These are phyloP conservation scores for Macroglossus sobrinus DNA, from an alignment of 2,113 vertebrate genomes.

Conservation along the genomic window DNA sequence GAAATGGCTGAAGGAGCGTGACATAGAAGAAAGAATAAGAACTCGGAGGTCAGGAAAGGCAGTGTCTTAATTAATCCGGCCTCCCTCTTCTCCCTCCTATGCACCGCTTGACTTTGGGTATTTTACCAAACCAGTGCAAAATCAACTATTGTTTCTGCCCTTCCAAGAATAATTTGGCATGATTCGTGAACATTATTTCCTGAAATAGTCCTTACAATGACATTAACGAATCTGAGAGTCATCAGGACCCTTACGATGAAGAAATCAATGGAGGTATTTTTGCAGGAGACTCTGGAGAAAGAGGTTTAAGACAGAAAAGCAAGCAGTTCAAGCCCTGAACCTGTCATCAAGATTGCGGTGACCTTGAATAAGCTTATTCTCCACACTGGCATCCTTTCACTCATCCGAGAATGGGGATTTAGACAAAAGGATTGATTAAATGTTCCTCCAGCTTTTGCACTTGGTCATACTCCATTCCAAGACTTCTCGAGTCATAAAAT, in stretches of 20 bases:
- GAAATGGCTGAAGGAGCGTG: background rate
- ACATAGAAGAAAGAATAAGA: background rate
- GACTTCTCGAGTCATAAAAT: background rate
- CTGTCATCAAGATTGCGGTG: background rate
- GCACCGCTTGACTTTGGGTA: background rate
- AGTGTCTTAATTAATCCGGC: conserved; percentile 21
- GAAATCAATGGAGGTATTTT: background rate
- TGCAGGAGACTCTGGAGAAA: background rate
- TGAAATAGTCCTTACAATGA: background rate
- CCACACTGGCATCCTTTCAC: background rate
- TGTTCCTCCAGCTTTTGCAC: background rate
- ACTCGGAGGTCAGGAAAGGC: background rate
- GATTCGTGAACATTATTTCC: background rate
- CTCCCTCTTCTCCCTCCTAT: background rate
- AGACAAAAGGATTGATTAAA: background rate
- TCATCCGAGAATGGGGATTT: background rate
- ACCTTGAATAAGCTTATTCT: background rate
- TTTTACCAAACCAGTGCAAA: background rate
- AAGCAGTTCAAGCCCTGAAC: background rate
- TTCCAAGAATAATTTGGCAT: background rate
- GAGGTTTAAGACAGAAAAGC: background rate
- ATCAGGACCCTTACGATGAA: background rate
- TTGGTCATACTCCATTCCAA: background rate
- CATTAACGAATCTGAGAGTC: background rate
- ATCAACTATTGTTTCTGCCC: background rate